Percentiles rank a stretch among this genome's conserved stretches.
Conservation (phyloP, 2,888 invertebrate species). For the Napeogenes inachia region DNA sequence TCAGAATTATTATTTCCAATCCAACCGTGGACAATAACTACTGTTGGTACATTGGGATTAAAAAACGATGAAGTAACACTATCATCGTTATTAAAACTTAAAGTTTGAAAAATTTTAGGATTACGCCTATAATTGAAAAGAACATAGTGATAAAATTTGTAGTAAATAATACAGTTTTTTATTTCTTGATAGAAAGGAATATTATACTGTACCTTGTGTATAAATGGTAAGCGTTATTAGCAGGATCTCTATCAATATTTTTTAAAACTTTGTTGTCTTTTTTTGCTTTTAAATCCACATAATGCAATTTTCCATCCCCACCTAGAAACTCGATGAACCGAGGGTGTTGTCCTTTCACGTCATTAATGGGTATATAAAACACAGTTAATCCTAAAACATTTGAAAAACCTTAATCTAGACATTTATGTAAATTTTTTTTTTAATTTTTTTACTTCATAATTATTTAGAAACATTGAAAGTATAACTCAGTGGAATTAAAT, state of each 20-base stretch:
- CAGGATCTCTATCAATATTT: slow-evolving; percentile 43
- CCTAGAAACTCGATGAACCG: slow-evolving; percentile 43
- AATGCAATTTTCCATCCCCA: slow-evolving; percentile 40
- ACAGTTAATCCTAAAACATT: slow-evolving; percentile 26
- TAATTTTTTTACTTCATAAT: too few species aligned
- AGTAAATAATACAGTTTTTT: too few species aligned
- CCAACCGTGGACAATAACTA: slow-evolving; percentile 43
- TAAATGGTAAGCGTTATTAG: slow-evolving; percentile 42
- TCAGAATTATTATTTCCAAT: slow-evolving; percentile 41
- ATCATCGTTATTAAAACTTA: slow-evolving; percentile 42
- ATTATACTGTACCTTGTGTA: slow-evolving; percentile 36
- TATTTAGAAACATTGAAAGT: too few species aligned
- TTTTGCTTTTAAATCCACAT: slow-evolving; percentile 44
- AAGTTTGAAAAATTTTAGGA: slow-evolving; percentile 37
- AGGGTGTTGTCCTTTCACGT: slow-evolving; percentile 34
- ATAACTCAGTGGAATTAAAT: too few species aligned
- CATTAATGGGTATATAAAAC: slow-evolving; percentile 29
- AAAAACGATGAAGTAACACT: slow-evolving; percentile 50
- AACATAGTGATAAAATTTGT: too few species aligned
- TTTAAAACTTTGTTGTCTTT: slow-evolving; percentile 40
- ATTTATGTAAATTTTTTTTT: too few species aligned
- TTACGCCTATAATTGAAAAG: slow-evolving; percentile 43
- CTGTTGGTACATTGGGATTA: slow-evolving; percentile 35
- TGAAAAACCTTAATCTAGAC: too few species aligned
- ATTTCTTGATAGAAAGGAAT: slow-evolving; percentile 1